Evolutionary conservation across 2,888 invertebrate species (phyloP).

Genomic region (Leptinotarsa juncta): DNA sequence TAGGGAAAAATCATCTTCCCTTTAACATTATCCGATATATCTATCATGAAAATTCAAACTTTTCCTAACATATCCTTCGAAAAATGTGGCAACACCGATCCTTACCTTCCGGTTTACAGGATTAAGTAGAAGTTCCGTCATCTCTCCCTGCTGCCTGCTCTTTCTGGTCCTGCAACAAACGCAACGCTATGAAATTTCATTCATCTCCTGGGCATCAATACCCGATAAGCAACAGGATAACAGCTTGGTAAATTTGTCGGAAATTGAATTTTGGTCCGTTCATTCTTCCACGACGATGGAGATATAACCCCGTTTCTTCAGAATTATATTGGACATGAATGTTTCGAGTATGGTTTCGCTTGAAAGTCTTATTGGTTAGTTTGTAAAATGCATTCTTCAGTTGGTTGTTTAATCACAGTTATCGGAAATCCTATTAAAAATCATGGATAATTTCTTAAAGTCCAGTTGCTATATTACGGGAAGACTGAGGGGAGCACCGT

Average conservation of each 20-base stretch:
- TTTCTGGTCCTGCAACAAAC: slow-evolving; percentile 46
- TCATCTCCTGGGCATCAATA: slow-evolving; percentile 24
- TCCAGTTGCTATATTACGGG: too few relatives aligned
- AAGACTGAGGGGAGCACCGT: too few relatives aligned
- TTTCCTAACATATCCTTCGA: neutral
- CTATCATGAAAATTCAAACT: neutral
- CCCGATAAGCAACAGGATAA: neutral
- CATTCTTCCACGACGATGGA: neutral
- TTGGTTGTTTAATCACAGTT: too few relatives aligned
- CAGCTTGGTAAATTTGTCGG: neutral
- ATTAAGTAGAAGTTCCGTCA: slow-evolving; percentile 50
- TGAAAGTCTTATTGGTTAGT: too few relatives aligned
- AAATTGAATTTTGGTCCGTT: slow-evolving; percentile 20
- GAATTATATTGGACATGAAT: too few relatives aligned
- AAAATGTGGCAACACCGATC: slow-evolving; percentile 12
- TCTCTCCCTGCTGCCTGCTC: slow-evolving; percentile 44
- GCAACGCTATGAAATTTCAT: slow-evolving; percentile 22
- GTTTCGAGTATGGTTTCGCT: too few relatives aligned
- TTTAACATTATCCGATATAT: neutral
- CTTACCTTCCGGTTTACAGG: slow-evolving; percentile 53
- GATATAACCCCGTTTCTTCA: too few relatives aligned
- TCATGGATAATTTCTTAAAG: too few relatives aligned
- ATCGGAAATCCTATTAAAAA: too few relatives aligned
- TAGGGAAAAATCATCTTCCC: neutral
- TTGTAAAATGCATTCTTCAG: too few relatives aligned